Evolutionary conservation across 2,888 invertebrate species (phyloP).

Genomic region (Nomada lathburiana): DNA sequence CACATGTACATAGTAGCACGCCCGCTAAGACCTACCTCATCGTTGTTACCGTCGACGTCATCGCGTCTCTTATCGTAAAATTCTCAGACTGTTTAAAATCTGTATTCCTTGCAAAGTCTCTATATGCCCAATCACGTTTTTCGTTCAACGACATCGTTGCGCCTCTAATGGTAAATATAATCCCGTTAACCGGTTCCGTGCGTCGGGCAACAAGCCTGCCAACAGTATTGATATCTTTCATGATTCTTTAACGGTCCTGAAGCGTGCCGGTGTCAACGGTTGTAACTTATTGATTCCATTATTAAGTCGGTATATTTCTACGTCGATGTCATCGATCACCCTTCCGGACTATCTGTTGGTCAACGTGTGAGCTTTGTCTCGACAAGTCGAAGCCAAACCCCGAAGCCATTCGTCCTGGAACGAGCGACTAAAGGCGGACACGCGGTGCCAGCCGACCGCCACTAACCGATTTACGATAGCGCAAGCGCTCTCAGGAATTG

Average conservation of each 20-base stretch:
- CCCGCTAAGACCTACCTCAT: too few species aligned
- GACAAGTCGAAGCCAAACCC: conserved; percentile 41
- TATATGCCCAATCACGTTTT: too few species aligned
- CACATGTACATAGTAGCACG: neutral
- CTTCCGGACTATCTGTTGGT: conserved; percentile 60
- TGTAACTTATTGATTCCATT: conserved; percentile 72
- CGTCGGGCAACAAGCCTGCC: too few species aligned
- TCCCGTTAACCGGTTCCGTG: too few species aligned
- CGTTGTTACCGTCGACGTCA: conserved; percentile 6
- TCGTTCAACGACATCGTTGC: too few species aligned
- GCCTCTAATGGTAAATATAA: too few species aligned
- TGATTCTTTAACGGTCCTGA: neutral
- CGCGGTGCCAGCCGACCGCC: conserved; percentile 71
- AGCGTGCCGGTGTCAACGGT: conserved; percentile 30
- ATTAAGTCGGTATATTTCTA: conserved; percentile 76
- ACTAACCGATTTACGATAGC: conserved; percentile 75
- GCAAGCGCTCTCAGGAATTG: conserved; percentile 63
- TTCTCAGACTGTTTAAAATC: too few species aligned
- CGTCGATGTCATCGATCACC: conserved; percentile 76
- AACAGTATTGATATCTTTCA: too few species aligned
- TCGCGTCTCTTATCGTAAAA: neutral
- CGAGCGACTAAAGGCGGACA: conserved; percentile 70
- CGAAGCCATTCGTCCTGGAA: conserved; percentile 67
- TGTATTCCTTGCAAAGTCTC: too few species aligned
- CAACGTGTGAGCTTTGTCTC: conserved; percentile 49